Base-by-base conservation (phyloP, 2,113 vertebrate species). In the Silurus meridionalis region DNA sequence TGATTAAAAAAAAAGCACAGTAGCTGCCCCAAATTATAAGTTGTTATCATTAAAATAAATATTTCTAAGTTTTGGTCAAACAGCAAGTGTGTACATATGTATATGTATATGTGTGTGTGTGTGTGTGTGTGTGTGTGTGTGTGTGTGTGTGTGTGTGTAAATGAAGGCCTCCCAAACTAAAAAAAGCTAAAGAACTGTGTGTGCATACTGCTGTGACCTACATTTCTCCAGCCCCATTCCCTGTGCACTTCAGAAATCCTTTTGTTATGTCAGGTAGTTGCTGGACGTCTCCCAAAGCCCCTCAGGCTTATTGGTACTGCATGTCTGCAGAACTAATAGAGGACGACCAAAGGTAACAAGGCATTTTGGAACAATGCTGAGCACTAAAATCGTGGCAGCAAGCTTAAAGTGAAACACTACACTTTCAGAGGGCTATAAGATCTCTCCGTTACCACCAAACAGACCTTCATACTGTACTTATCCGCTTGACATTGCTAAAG, bases 201-300 rank as follows among this genome's bases (percentile, higher is more conserved):
- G 25, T 86, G 72, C 79, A 23, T 82, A 25, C 75, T 86, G 81
- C 90, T 80, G 79, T 66, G 78, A 87, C 89, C 89, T 90, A 88
- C 89, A 66, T 85, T 90, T 63, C 82, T 82, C 88, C 88, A 90
- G 89, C 90, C 84, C 88, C 61, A 75, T 90, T 90, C 90, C 87
- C 84, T 90, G 91, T 92, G 92, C 89, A 93, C 93, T 94, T 94
- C 92, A 93, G 89, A 94, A 90, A 86, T 91, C 91, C 91, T 94
- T 80, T 93, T 93, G 91, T 92, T 91, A 93, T 91, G 91, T 93
- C 91, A 89, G 90, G 93, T 91, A 92, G 90, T 93, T 93, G 86
- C 91, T 95, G 93, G 93, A 93, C 86, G 82, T 66, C 90, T 93
- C 91, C 94, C 93, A 94, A 92, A 89, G 91, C 92, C 93, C 94